Base-by-base conservation (phyloP, 2,797 vertebrate species). In the Odontamblyopus rebecca region DNA sequence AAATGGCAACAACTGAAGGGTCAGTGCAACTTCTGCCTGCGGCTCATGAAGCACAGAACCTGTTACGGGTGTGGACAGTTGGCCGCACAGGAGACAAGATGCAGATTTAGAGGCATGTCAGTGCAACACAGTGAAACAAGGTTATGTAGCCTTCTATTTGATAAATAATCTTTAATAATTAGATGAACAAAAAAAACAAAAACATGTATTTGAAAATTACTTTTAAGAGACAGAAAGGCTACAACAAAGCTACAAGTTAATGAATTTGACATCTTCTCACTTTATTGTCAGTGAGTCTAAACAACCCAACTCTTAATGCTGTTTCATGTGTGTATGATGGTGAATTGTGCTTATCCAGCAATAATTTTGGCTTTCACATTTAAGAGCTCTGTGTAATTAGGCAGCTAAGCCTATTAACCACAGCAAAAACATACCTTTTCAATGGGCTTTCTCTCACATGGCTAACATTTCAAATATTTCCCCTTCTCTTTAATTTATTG, bases 301-400 rank as follows among this genome's bases (percentile, higher is more conserved):
- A 54, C 23, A 59, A 59, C 13, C 15, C 56, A 59, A 59, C n/a
- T 59, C 56, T 59, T 12, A 11, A 60, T 60, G 59, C 27, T 60
- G 60, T 38, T 61, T 61, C 29, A 60, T 13, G 18, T 61, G 8
- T 63, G 9, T 9, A 12, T n/a, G 5, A 18, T n/a, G 1, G 54
- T 26, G n/a, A 48, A 2, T 44, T 64, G 38, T 12, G 38, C 62
- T 48, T 64, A 48, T 62, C 9, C 61, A 62, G 62, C 48, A 4
- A 48, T 48, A 15, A 48, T 48, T 32, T 38, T 62, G n/a, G 18
- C 53, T 75, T 62, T 73, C 66, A 70, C 68, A 75, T 63, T n/a
- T 48, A 48, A 48, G 44, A 15, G 44, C 13, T 48, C 13, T 15
- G 3, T 48, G 44, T 48, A 48, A 15, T 48, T 48, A 48, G 44